Evolutionary conservation across 64 coral and sea anemone species (phyloP).

Genomic region (Montipora sp.): DNA sequence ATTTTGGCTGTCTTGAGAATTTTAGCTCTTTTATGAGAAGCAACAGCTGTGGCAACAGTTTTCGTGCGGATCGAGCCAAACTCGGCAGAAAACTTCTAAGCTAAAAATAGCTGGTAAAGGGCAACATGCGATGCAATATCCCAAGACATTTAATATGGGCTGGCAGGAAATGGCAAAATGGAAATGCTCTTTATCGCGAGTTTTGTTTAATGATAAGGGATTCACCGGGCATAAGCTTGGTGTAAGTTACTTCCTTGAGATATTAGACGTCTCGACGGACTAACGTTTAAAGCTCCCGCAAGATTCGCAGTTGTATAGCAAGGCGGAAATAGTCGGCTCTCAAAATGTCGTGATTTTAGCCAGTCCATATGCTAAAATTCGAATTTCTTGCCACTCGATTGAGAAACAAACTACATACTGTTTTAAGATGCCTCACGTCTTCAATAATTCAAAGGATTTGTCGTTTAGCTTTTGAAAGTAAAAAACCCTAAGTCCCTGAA

Average conservation of each 20-base stretch:
- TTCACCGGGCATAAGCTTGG: conserved; percentile 1
- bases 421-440: conserved; percentile 6
- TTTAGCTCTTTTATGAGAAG: conserved; percentile 44
- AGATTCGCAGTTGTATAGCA: neutral
- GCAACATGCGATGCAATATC: conserved; percentile 23
- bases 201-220: conserved; percentile 55
- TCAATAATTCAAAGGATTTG: conserved; percentile 42
- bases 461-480: conserved; percentile 44
- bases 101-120: conserved; percentile 27
- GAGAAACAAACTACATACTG: conserved; percentile 30
- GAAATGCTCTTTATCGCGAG: conserved; percentile 45
- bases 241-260: conserved; percentile 6
- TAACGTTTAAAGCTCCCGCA: neutral
- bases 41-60: conserved; percentile 40
- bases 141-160: conserved; percentile 22
- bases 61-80: conserved; percentile 16
- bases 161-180: conserved; percentile 57
- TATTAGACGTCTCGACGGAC: conserved; percentile 2
- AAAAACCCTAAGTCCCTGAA: neutral
- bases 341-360: conserved; percentile 11
- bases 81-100: conserved; percentile 13
- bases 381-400: conserved; percentile 7
- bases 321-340: conserved; percentile 6
- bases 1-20: conserved; percentile 48
- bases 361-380: neutral